These are phyloP conservation scores for Microchirus variegatus DNA, from an alignment of 2,797 vertebrate species.

Conservation along the genomic window DNA sequence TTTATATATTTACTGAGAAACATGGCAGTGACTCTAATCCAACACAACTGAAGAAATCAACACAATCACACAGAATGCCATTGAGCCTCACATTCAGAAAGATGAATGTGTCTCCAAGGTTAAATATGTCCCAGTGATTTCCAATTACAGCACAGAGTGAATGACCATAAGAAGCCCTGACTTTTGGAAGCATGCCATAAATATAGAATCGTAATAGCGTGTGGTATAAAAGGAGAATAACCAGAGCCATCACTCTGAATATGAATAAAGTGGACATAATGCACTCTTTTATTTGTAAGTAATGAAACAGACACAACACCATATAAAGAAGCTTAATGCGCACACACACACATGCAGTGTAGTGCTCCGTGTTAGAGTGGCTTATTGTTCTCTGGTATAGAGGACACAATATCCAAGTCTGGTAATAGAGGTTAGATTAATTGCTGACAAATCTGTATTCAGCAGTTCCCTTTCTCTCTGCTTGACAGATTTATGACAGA, in stretches of 20 bases:
- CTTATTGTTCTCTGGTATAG: conserved; percentile 72
- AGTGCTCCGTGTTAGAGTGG: conserved; percentile 60
- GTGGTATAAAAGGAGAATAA: neutral
- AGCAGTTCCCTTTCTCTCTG: conserved; percentile 81
- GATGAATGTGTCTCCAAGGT: conserved; percentile 31
- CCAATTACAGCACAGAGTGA: neutral
- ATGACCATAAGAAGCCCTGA: neutral
- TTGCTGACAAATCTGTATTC: conserved; percentile 84
- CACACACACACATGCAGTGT: conserved; percentile 43
- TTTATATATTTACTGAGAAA: conserved; percentile 2
- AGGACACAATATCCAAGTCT: conserved; percentile 76
- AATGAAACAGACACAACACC: conserved; percentile 5
- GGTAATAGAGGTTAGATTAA: conserved; percentile 85
- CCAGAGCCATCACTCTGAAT: no score
- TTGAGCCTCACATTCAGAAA: conserved; percentile 21
- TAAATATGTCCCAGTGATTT: conserved; percentile 19
- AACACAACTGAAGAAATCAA: conserved; percentile 6
- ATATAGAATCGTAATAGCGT: neutral
- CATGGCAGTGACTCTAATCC: conserved; percentile 14
- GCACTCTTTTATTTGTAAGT: neutral
- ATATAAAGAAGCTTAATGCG: conserved; percentile 14
- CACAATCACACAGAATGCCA: conserved; percentile 27
- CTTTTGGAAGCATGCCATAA: neutral
- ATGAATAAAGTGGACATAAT: neutral
- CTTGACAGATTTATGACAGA: conserved; percentile 83